Evolutionary conservation across 2,888 invertebrate genomes (phyloP).

Genomic region (Agriotes lineatus): DNA sequence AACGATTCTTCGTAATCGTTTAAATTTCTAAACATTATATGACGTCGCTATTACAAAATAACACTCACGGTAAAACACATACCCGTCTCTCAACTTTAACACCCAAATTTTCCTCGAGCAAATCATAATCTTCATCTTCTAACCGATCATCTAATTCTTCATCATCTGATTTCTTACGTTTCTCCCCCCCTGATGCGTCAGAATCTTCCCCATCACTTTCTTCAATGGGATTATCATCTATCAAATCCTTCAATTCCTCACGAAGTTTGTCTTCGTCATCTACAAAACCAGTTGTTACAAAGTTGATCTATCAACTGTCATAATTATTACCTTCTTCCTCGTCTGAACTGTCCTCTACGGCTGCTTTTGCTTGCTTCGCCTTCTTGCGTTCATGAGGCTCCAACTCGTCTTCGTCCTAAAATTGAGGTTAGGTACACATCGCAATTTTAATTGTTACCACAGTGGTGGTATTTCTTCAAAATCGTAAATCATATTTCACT

Average conservation of each 20-base stretch:
- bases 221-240: slow-evolving; percentile 94
- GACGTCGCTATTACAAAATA: too few relatives aligned
- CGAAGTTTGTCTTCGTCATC: slow-evolving; percentile 87
- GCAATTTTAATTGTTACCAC: too few relatives aligned
- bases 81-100: slow-evolving; percentile 91
- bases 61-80: too few relatives aligned
- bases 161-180: slow-evolving; percentile 84
- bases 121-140: slow-evolving; percentile 98
- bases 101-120: slow-evolving; percentile 97
- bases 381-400: slow-evolving; percentile 82
- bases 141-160: slow-evolving; percentile 91
- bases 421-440: slow-evolving; percentile 44
- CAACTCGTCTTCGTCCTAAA: slow-evolving; percentile 81
- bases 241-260: slow-evolving; percentile 94
- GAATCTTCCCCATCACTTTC: slow-evolving; percentile 88
- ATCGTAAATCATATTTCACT: too few relatives aligned
- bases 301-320: too few relatives aligned
- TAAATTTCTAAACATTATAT: slow-evolving; percentile 92
- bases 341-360: slow-evolving; percentile 84
- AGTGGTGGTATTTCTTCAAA: too few relatives aligned
- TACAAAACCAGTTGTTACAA: too few relatives aligned
- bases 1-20: slow-evolving; percentile 84
- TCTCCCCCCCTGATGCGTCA: slow-evolving; percentile 77
- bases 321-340: slow-evolving; percentile 85
- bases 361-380: slow-evolving; percentile 81